Conservation (phyloP, 2,888 invertebrate genomes). For the Punctoribates punctum region DNA sequence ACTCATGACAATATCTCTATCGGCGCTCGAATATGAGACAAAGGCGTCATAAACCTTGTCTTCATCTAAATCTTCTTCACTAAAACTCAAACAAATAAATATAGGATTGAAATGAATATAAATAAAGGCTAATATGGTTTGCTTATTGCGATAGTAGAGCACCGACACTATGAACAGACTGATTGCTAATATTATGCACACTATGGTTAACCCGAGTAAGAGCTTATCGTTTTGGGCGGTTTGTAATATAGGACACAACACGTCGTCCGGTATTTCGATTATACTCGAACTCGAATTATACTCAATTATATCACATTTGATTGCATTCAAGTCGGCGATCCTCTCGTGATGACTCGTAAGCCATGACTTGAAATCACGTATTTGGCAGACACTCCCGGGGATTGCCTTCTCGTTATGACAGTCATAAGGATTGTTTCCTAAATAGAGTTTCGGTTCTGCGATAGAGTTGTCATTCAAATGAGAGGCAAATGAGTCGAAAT, state of each 20-base stretch:
- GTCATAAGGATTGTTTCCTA: conserved; percentile 48
- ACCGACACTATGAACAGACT: conserved; percentile 47
- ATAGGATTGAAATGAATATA: conserved; percentile 49
- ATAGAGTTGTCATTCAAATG: background rate
- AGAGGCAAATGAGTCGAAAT: conserved; percentile 31
- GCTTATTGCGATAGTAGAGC: conserved; percentile 49
- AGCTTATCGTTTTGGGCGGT: conserved; percentile 42
- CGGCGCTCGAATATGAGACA: conserved; percentile 48
- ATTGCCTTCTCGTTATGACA: conserved; percentile 43
- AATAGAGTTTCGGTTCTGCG: conserved; percentile 38
- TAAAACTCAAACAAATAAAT: conserved; percentile 48
- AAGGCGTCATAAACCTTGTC: conserved; percentile 50
- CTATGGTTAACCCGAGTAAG: conserved; percentile 47
- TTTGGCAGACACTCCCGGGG: conserved; percentile 44
- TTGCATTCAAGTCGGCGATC: conserved; percentile 43
- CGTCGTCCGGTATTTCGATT: conserved; percentile 47
- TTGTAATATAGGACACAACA: conserved; percentile 47
- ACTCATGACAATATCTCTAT: conserved; percentile 48
- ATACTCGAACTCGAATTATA: conserved; percentile 41
- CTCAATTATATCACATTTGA: conserved; percentile 40
- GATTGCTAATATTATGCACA: conserved; percentile 46
- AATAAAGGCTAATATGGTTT: conserved; percentile 49
- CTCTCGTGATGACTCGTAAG: conserved; percentile 44
- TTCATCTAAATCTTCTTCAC: conserved; percentile 49
- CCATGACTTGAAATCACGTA: conserved; percentile 47